Percentiles rank a stretch among this genome's conserved stretches.
Conservation (phyloP, 2,113 vertebrate genomes). For the Catharus minimus region DNA sequence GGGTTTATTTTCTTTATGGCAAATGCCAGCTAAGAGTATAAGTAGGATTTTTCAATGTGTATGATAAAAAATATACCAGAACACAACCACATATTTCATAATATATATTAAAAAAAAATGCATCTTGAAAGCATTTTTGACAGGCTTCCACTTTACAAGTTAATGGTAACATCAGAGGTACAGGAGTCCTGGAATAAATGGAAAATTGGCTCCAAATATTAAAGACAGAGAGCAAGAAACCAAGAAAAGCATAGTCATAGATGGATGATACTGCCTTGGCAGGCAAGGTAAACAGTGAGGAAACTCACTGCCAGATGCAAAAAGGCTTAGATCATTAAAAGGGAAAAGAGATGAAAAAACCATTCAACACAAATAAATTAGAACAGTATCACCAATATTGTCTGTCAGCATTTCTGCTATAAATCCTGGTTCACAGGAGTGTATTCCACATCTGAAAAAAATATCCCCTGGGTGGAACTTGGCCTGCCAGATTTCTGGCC, state of each 20-base stretch:
- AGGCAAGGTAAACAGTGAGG: conserved; percentile 63
- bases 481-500: conserved; percentile 39
- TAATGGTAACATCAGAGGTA: conserved; percentile 62
- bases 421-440: conserved; percentile 24
- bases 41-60: background rate
- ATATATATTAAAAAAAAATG: background rate
- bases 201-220: conserved; percentile 66
- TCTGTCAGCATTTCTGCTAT: conserved; percentile 31
- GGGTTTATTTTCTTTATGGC: background rate
- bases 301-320: conserved; percentile 58
- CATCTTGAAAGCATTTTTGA: conserved; percentile 69
- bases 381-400: conserved; percentile 41
- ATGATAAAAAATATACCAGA: conserved; percentile 43
- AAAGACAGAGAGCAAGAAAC: conserved; percentile 60
- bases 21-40: background rate
- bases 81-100: background rate
- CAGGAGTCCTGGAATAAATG: conserved; percentile 56
- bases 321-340: conserved; percentile 68
- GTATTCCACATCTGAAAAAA: conserved; percentile 46
- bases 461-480: conserved; percentile 31
- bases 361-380: conserved; percentile 54
- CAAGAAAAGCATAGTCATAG: conserved; percentile 65
- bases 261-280: conserved; percentile 60
- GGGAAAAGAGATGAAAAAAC: conserved; percentile 59
- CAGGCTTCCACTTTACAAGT: conserved; percentile 62